phyloP scores from a whole-genome alignment of 2,888 invertebrate species.

The Acleris emargana region DNA sequence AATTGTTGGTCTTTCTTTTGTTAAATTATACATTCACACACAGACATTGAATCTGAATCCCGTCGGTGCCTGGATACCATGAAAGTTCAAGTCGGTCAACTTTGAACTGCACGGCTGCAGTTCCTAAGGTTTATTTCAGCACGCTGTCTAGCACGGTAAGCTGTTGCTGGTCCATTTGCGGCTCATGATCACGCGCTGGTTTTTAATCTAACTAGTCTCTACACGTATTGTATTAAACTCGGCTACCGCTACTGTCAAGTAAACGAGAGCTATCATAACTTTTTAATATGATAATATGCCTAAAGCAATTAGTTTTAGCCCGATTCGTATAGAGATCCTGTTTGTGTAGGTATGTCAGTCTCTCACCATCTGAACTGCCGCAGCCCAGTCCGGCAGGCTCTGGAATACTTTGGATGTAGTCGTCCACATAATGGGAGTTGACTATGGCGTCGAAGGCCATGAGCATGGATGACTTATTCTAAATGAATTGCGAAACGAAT shows the following conservation, averaged over 20 bases:
- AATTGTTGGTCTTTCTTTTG: conserved; percentile 2
- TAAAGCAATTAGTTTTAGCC: too few species aligned
- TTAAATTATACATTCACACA: neutral
- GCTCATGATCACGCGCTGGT: conserved; percentile 41
- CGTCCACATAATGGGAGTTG: conserved; percentile 4
- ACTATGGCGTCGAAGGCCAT: neutral
- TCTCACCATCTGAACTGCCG: conserved; percentile 36
- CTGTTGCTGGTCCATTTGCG: conserved; percentile 43
- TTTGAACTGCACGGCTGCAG: conserved; percentile 40
- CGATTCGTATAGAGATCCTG: conserved; percentile 5
- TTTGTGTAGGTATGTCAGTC: conserved; percentile 36
- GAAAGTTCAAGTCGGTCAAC: conserved; percentile 1
- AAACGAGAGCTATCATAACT: too few species aligned
- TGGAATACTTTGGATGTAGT: conserved; percentile 1
- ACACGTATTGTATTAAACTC: too few species aligned
- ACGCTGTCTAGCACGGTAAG: conserved; percentile 35
- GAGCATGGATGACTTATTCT: conserved; percentile 36
- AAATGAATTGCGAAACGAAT: too few species aligned
- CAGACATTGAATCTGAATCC: conserved; percentile 6
- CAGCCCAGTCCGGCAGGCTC: conserved; percentile 18
- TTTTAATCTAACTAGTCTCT: too few species aligned
- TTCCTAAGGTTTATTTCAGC: conserved; percentile 38
- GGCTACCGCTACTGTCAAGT: too few species aligned
- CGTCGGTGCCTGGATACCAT: conserved; percentile 11
- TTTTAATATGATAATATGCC: too few species aligned